Conservation (phyloP, 2,888 invertebrate species). For the Cataglyphis livida region DNA sequence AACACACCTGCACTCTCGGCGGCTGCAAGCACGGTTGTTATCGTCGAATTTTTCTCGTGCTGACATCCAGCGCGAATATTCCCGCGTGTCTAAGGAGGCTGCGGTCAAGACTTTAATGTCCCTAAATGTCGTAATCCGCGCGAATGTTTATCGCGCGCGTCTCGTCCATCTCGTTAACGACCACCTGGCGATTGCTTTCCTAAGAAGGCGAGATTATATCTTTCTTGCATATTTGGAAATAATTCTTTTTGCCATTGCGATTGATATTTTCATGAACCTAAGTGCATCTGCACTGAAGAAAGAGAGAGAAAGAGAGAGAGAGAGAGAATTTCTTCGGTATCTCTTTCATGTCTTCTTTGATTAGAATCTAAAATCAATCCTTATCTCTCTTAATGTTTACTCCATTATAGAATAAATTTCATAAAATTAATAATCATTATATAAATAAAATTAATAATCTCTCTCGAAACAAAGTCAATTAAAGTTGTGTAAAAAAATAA, state of each 20-base stretch:
- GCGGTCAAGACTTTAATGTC: slow-evolving; percentile 38
- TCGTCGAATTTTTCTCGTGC: slow-evolving; percentile 71
- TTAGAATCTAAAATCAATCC: background rate
- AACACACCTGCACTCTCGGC: slow-evolving; percentile 65
- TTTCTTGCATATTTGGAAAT: slow-evolving; percentile 13
- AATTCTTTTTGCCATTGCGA: background rate
- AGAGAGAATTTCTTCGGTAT: background rate
- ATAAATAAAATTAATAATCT: no score
- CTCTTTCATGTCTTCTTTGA: background rate
- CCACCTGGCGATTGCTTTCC: background rate
- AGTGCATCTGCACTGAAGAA: background rate
- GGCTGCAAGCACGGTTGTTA: slow-evolving; percentile 53
- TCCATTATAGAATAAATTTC: no score
- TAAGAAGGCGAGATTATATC: background rate
- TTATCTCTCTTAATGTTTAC: background rate
- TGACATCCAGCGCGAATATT: slow-evolving; percentile 57
- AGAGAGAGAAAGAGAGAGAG: no score
- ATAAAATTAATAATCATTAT: no score
- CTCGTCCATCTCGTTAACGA: background rate
- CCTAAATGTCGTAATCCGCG: slow-evolving; percentile 36
- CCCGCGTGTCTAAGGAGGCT: slow-evolving; percentile 18
- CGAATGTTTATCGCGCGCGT: slow-evolving; percentile 39
- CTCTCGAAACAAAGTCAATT: no score
- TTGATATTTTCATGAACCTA: background rate
- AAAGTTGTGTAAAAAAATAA: background rate